These are phyloP conservation scores for Caenorhabditis angaria DNA, from an alignment of 2,888 invertebrate genomes.

Conservation along the genomic window DNA sequence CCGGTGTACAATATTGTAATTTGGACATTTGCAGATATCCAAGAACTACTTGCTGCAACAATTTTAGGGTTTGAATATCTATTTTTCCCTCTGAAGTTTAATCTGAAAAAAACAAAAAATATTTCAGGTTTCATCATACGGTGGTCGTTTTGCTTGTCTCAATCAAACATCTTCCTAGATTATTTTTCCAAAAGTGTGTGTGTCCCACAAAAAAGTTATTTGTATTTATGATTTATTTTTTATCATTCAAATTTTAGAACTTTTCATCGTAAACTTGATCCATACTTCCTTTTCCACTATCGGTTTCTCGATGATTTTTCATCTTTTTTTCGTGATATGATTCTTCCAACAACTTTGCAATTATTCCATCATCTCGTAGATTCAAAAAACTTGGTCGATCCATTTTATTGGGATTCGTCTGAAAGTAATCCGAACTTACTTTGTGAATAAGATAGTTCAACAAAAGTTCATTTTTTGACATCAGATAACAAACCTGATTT, in stretches of 20 bases:
- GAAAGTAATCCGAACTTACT: background rate
- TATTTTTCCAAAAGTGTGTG: too few relatives aligned
- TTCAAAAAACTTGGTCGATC: constrained; percentile 20
- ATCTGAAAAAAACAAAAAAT: background rate
- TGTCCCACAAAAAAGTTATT: too few relatives aligned
- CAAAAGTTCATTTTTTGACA: constrained; percentile 4
- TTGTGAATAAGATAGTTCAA: constrained; percentile 16
- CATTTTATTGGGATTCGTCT: background rate
- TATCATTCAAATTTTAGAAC: constrained; percentile 1
- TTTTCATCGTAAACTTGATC: constrained; percentile 16
- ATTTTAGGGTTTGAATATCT: constrained; percentile 34
- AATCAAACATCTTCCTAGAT: constrained; percentile 10
- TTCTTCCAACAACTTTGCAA: constrained; percentile 31
- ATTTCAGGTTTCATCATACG: constrained; percentile 27
- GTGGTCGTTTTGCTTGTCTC: constrained; percentile 33
- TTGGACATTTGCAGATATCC: constrained; percentile 56
- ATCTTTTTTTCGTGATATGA: constrained; percentile 17
- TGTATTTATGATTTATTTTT: background rate
- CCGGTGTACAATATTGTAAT: constrained; percentile 54
- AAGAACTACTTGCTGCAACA: constrained; percentile 49
- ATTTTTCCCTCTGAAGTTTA: too few relatives aligned
- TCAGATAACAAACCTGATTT: too few relatives aligned
- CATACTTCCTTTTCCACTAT: constrained; percentile 38
- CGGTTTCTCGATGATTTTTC: constrained; percentile 17
- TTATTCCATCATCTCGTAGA: constrained; percentile 7